Percentiles rank a stretch among this genome's conserved stretches.
Conservation (phyloP, 2,797 vertebrate genomes). For the Bryconaethiops microstoma region DNA sequence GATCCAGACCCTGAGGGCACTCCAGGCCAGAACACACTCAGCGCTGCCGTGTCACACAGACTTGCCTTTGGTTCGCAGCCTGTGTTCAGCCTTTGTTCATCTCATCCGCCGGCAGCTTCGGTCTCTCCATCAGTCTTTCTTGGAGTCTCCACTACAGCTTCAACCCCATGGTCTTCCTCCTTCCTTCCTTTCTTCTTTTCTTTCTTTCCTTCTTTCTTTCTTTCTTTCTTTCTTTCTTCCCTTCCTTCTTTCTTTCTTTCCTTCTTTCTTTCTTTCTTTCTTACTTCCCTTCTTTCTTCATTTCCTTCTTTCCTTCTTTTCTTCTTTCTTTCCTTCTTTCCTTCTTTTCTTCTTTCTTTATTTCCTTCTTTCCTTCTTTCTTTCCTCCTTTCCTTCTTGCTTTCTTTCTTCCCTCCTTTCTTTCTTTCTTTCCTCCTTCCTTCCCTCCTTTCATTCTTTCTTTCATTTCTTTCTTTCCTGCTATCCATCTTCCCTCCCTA, state of each 20-base stretch:
- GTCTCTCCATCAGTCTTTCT: slow-evolving; percentile 2
- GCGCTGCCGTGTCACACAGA: not conserved
- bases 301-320: not conserved
- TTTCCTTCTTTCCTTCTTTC: not conserved
- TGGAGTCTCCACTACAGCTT: not conserved
- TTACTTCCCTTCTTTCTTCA: not conserved
- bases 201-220: not conserved
- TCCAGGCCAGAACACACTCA: slow-evolving; percentile 7
- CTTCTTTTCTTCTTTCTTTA: slow-evolving; percentile 27
- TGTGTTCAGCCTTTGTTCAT: slow-evolving; percentile 25
- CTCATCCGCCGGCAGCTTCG: slow-evolving; percentile 4
- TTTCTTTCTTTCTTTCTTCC: slow-evolving; percentile 8
- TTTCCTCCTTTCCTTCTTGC: slow-evolving; percentile 4
- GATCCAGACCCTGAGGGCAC: slow-evolving; percentile 41
- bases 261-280: not conserved
- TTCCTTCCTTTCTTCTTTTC: not conserved
- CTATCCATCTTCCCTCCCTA: not conserved
- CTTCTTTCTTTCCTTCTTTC: not conserved
- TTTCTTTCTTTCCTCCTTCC: not conserved
- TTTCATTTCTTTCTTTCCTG: not conserved
- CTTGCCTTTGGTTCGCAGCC: slow-evolving; percentile 32
- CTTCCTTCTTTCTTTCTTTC: not conserved
- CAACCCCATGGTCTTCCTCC: not conserved
- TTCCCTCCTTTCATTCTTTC: not conserved
- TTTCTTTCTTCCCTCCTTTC: not conserved